These are phyloP conservation scores for Heterochromis multidens DNA, from an alignment of 2,113 vertebrate genomes.

Conservation along the genomic window DNA sequence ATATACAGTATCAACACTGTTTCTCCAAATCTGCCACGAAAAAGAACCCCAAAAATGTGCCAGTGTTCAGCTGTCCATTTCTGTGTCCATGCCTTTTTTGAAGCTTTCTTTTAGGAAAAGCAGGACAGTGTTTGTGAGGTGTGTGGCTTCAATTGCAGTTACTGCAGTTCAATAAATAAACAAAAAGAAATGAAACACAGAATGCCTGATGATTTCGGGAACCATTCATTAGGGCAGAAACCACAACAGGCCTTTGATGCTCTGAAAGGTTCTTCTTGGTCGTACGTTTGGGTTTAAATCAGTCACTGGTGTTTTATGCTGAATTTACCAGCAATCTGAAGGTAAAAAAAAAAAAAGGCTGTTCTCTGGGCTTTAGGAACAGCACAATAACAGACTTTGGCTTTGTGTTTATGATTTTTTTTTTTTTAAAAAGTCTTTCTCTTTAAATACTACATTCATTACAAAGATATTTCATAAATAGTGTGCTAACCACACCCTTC, in stretches of 20 bases:
- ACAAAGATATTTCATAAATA: not conserved
- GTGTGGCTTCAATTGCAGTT: not conserved
- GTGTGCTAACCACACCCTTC: not conserved
- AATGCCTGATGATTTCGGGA: not conserved
- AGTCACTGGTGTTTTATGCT: not conserved
- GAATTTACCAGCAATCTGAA: not conserved
- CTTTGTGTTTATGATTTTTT: not conserved
- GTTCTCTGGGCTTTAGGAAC: rapidly evolving
- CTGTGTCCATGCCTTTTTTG: not conserved
- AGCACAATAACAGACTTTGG: not conserved
- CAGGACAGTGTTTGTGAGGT: not conserved
- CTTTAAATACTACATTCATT: not conserved
- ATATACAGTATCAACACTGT: not conserved
- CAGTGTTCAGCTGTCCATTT: not conserved
- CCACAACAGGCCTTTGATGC: too few relatives aligned
- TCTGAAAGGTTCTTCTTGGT: not conserved
- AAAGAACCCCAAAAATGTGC: rapidly evolving
- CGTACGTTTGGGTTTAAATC: not conserved
- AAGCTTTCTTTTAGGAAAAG: not conserved
- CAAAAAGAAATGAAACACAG: not conserved
- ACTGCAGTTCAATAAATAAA: not conserved
- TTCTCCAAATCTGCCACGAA: not conserved
- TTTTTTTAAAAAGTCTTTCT: not conserved
- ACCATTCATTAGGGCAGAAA: not conserved
- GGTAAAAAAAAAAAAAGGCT: not conserved